These are phyloP conservation scores for Gandaritis pyraliata DNA, from an alignment of 2,888 invertebrate species.

Conservation along the genomic window DNA sequence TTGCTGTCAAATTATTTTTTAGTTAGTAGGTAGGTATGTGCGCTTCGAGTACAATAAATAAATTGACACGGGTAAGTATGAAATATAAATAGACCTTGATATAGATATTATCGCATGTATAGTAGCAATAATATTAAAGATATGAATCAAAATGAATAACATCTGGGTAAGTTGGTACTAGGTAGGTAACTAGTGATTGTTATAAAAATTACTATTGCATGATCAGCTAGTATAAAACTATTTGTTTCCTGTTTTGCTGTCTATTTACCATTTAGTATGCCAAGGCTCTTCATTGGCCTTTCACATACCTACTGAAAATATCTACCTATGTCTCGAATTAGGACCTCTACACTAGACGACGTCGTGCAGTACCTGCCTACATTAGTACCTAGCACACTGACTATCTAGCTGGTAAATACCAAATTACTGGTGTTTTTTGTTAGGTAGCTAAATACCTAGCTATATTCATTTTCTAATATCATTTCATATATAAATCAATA, in stretches of 20 bases:
- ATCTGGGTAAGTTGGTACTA: conserved; percentile 4
- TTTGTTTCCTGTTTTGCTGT: conserved; percentile 18
- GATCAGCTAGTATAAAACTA: conserved; percentile 15
- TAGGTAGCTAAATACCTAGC: too few species aligned
- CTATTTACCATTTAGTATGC: conserved; percentile 9
- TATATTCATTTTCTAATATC: too few species aligned
- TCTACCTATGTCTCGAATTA: background rate
- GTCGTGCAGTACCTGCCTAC: too few species aligned
- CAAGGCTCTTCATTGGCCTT: conserved; percentile 8
- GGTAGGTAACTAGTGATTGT: conserved; percentile 13
- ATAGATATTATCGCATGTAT: conserved; percentile 22
- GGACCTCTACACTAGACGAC: too few species aligned
- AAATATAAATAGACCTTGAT: conserved; percentile 9
- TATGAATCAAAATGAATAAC: conserved; percentile 28
- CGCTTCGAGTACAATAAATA: too few species aligned
- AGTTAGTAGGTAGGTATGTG: background rate
- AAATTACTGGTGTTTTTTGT: too few species aligned
- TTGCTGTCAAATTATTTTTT: too few species aligned
- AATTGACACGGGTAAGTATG: too few species aligned
- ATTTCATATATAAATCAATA: too few species aligned
- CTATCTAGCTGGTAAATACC: too few species aligned
- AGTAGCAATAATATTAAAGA: conserved; percentile 15
- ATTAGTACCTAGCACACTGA: too few species aligned
- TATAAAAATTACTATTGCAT: conserved; percentile 8
- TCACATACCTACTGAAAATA: background rate